These are phyloP conservation scores for Limnephilus lunatus DNA, from an alignment of 2,888 invertebrate genomes.

Conservation along the genomic window DNA sequence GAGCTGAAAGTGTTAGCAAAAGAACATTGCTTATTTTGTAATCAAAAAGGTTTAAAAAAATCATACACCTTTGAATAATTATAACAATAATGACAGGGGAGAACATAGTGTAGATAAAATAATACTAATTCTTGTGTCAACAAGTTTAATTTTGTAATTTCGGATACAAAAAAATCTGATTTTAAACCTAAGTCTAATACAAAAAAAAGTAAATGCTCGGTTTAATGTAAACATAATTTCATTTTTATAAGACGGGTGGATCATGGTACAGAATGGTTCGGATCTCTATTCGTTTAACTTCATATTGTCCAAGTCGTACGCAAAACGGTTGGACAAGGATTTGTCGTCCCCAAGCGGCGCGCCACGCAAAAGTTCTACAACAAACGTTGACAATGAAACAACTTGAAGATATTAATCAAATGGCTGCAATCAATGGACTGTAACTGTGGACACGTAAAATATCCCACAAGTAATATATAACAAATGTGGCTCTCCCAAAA, in stretches of 20 bases:
- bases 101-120: not conserved
- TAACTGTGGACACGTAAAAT: not conserved
- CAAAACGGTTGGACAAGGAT: not conserved
- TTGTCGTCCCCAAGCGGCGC: not conserved
- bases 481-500: not conserved
- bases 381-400: conserved; percentile 20
- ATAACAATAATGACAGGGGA: not conserved
- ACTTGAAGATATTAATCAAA: not conserved
- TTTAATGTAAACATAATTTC: not conserved
- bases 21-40: no score
- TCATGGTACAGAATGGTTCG: not conserved
- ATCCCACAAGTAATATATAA: not conserved
- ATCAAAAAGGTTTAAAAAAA: no score
- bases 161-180: not conserved
- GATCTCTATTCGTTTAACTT: not conserved
- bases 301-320: not conserved
- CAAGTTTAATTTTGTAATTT: not conserved
- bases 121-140: conserved; percentile 2
- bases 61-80: not conserved
- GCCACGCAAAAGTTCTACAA: conserved; percentile 12
- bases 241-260: not conserved
- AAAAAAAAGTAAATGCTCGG: not conserved
- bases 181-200: not conserved
- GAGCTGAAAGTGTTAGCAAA: no score
- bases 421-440: not conserved